Evolutionary conservation across 2,797 vertebrate genomes (phyloP).

Genomic region (Anguilla marmorata): DNA sequence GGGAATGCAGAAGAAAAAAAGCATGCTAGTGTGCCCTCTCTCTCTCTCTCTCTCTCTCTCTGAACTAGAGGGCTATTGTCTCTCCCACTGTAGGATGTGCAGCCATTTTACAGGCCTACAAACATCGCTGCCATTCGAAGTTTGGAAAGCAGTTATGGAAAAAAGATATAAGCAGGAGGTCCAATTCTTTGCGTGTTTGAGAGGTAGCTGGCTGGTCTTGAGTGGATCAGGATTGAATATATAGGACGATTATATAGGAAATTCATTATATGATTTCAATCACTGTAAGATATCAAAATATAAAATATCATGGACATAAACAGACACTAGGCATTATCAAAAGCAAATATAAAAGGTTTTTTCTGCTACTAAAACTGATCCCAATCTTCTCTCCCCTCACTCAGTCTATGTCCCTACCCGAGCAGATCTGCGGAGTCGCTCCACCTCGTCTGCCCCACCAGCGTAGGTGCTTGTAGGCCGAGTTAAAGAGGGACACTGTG

Average conservation of each 20-base stretch:
- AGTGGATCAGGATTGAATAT: not conserved
- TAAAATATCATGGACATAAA: not conserved
- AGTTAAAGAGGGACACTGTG: slow-evolving; percentile 61
- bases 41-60: not conserved
- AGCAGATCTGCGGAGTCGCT: slow-evolving; percentile 42
- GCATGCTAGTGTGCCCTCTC: not conserved
- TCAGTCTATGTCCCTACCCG: slow-evolving; percentile 45
- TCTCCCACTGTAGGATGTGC: not conserved
- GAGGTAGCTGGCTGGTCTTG: not conserved
- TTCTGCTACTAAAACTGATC: not conserved
- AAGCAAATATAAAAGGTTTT: too few species aligned
- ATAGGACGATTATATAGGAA: not conserved
- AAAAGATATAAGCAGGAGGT: not conserved
- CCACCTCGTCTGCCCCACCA: slow-evolving; percentile 46
- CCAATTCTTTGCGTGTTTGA: not conserved
- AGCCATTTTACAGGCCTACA: not conserved
- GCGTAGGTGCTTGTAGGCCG: slow-evolving; percentile 61
- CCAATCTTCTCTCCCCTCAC: slow-evolving; percentile 39
- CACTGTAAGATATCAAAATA: not conserved
- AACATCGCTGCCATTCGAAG: not conserved
- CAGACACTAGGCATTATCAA: not conserved
- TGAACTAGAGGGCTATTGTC: not conserved
- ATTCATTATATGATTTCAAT: not conserved
- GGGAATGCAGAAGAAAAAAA: not conserved
- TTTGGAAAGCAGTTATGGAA: not conserved